Evolutionary conservation across 2,888 invertebrate genomes (phyloP).

Genomic region (Danaus chrysippus): DNA sequence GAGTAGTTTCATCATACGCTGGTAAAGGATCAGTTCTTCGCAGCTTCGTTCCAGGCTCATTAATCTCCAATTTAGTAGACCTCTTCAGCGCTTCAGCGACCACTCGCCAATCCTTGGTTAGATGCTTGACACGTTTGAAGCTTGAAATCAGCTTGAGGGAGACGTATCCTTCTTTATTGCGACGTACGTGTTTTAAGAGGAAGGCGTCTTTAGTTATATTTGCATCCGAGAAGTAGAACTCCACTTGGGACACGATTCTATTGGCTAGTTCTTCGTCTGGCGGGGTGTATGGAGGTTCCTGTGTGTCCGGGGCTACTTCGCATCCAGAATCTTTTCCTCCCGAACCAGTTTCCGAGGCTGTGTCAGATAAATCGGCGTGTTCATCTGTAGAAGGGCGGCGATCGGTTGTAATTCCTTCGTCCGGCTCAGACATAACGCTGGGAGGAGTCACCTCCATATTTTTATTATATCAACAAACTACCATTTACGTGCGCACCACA

Average conservation of each 20-base stretch:
- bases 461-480: constrained; percentile 57
- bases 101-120: constrained; percentile 96
- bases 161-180: constrained; percentile 97
- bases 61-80: constrained; percentile 90
- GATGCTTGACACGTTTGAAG: constrained; percentile 95
- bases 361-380: constrained; percentile 83
- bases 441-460: constrained; percentile 68
- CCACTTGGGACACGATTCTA: constrained; percentile 92
- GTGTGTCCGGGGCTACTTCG: constrained; percentile 78
- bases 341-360: constrained; percentile 81
- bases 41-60: constrained; percentile 93
- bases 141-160: constrained; percentile 96
- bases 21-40: constrained; percentile 91
- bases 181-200: constrained; percentile 94
- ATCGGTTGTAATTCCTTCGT: constrained; percentile 71
- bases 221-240: constrained; percentile 97
- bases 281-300: constrained; percentile 81
- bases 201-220: constrained; percentile 98
- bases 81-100: constrained; percentile 91
- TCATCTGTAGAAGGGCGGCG: constrained; percentile 78
- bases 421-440: constrained; percentile 58
- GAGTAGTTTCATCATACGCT: constrained; percentile 94
- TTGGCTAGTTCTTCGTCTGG: constrained; percentile 88
- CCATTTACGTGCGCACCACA: constrained; percentile 64
- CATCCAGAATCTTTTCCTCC: constrained; percentile 84